Conservation (phyloP, 2,888 invertebrate species). For the Drosophila sordidula region DNA sequence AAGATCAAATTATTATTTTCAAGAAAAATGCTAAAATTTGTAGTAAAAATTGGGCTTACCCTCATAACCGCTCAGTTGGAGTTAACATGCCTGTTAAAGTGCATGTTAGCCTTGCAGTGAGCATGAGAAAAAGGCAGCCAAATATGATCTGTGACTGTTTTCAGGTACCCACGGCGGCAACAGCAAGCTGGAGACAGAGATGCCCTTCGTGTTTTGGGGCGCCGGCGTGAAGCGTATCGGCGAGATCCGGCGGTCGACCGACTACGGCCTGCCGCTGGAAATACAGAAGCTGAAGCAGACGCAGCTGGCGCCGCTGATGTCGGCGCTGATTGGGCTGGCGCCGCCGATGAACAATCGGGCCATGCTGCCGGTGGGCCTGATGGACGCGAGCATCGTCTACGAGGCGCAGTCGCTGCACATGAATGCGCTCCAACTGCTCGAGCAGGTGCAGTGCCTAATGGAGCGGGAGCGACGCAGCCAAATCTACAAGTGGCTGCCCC, state of each 20-base stretch:
- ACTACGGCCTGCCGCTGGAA: slow-evolving; percentile 64
- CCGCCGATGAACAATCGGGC: slow-evolving; percentile 92
- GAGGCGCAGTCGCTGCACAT: slow-evolving; percentile 88
- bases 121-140: background rate
- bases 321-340: slow-evolving; percentile 92
- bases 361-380: slow-evolving; percentile 68
- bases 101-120: background rate
- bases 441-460: slow-evolving; percentile 86
- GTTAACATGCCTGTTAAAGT: background rate
- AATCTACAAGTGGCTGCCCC: slow-evolving; percentile 65
- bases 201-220: slow-evolving; percentile 97
- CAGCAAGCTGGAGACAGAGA: slow-evolving; percentile 93
- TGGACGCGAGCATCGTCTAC: slow-evolving; percentile 73
- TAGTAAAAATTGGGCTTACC: too few relatives aligned
- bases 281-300: slow-evolving; percentile 92
- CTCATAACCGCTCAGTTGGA: too few relatives aligned
- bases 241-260: slow-evolving; percentile 31
- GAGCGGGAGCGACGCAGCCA: slow-evolving; percentile 67
- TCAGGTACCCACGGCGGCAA: slow-evolving; percentile 96
- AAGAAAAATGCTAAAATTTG: too few relatives aligned
- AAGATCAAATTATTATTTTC: too few relatives aligned
- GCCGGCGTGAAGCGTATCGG: slow-evolving; percentile 88
- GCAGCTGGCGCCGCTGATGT: slow-evolving; percentile 95
- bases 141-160: background rate
- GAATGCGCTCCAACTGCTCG: slow-evolving; percentile 91